phyloP scores from a whole-genome alignment of 2,888 invertebrate species.

The Xestia rhomboidea region DNA sequence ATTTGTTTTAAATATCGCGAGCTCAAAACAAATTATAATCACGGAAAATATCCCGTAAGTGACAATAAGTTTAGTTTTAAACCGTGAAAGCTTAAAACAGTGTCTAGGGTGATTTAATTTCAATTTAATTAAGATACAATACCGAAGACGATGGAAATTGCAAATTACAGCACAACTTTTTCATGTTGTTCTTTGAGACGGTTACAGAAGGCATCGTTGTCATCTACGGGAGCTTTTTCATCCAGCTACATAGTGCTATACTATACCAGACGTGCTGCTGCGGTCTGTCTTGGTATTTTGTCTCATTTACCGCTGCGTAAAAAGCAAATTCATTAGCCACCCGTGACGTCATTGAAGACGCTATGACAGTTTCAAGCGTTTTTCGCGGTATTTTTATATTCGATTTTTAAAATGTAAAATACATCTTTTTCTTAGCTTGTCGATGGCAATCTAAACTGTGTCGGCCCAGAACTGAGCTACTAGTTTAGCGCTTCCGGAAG shows the following conservation, averaged over 20 bases:
- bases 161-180: not conserved
- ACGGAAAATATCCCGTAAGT: too few species aligned
- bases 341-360: not conserved
- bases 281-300: too few species aligned
- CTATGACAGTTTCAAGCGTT: not conserved
- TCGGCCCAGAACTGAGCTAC: too few species aligned
- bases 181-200: not conserved
- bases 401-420: not conserved
- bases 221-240: not conserved
- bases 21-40: too few species aligned
- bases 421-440: not conserved
- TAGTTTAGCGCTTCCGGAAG: too few species aligned
- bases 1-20: too few species aligned
- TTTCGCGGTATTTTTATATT: not conserved
- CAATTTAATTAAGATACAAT: not conserved
- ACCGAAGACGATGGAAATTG: not conserved
- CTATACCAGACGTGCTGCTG: not conserved
- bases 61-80: too few species aligned
- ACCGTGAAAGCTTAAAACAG: too few species aligned
- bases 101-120: not conserved
- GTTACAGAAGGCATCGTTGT: not conserved
- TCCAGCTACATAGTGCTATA: not conserved
- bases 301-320: not conserved
- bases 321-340: not conserved
- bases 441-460: too few species aligned